Base-by-base conservation (phyloP, 2,888 invertebrate genomes). In the Clivina fossor region DNA sequence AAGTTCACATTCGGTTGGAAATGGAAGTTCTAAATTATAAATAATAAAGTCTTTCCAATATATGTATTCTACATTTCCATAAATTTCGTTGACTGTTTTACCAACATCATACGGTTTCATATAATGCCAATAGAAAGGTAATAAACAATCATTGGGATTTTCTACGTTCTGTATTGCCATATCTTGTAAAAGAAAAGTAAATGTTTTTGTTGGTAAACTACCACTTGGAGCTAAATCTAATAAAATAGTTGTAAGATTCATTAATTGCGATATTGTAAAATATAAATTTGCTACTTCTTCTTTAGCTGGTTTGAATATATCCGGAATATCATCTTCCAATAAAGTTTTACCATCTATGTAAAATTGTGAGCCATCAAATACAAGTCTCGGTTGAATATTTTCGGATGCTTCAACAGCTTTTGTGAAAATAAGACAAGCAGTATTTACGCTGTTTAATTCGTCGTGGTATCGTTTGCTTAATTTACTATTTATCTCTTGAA, bases 31-130 rank as follows among this genome's bases (percentile, higher is more conserved):
- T 24, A 84, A 66, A 64, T 80, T 81, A 64, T 78, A 79, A 60
- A 85, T 73, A 8, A 85, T 71, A 63, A 86, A 85, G 67, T 85
- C 84, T 63, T 80, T 78, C 85, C 85, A 86, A 63, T 84, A 80
- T 7, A 84, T 64, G 58, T 78, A 79, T 7, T 76, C 77, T 0
- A 75, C 74, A 37, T 78, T 75, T 1, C 81, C 82, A 65, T 80
- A 85, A 11, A 84, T 58, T 26, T 68, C 61, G 46, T 67, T 67
- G 0, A 80, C 73, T 4, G 69, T 35, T 8, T 49, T 57, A 2
- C 63, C 55, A 7, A 75, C 60, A 11, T 71, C 65, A 2, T 49
- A 18, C 2, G 68, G 60, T n/a, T 59, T 58, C 13, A 77, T 58
- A 28, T 69, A 60, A 18, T 58, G 63, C 78, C 78, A 78, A 1